phyloP scores from a whole-genome alignment of 2,888 invertebrate genomes.

The Argynnis bischoffii region DNA sequence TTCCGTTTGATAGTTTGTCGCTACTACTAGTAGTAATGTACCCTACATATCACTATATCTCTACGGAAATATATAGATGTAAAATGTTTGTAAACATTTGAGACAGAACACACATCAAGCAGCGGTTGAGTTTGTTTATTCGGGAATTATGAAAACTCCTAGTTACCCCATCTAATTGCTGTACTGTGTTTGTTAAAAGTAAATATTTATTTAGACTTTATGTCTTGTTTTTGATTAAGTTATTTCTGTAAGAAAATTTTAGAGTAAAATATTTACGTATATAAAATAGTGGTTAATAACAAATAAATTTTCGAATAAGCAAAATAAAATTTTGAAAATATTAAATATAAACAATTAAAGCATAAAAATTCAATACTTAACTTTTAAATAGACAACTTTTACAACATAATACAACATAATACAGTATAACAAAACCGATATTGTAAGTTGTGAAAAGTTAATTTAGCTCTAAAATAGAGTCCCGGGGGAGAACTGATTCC shows the following conservation, averaged over 20 bases:
- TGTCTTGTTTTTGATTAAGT: background rate
- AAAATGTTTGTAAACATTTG: conserved; percentile 24
- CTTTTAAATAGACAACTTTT: too few species aligned
- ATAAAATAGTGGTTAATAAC: background rate
- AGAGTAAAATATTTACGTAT: background rate
- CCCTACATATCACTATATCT: background rate
- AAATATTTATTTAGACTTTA: background rate
- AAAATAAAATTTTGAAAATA: too few species aligned
- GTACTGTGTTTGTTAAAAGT: background rate
- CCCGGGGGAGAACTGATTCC: too few species aligned
- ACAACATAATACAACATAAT: too few species aligned
- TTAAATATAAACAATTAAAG: too few species aligned
- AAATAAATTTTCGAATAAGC: background rate
- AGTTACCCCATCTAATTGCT: background rate
- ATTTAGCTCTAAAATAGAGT: too few species aligned
- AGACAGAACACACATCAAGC: conserved; percentile 19
- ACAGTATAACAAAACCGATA: too few species aligned
- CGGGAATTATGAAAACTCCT: conserved; percentile 16
- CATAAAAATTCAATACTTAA: too few species aligned
- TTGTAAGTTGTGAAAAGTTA: too few species aligned
- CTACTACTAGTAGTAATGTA: conserved; percentile 6
- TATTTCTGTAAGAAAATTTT: background rate
- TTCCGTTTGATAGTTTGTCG: background rate
- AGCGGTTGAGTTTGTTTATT: conserved; percentile 15
- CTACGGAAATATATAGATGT: conserved; percentile 9